These are phyloP conservation scores for Odontophorus gujanensis DNA, from an alignment of 2,113 vertebrate species.

Conservation along the genomic window DNA sequence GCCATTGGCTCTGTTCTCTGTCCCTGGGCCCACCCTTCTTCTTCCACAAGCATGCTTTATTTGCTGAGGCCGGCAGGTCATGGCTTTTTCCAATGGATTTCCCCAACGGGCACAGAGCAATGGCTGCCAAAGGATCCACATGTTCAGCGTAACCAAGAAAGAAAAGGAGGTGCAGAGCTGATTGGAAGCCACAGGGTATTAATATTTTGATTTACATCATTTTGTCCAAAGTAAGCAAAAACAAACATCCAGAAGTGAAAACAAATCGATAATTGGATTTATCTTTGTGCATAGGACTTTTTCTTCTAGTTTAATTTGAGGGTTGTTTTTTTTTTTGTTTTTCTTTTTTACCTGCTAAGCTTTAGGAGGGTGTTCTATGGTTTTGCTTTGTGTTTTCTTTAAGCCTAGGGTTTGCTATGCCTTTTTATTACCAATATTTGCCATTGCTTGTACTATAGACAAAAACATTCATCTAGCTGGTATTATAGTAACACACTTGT, in stretches of 20 bases:
- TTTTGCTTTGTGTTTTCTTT: neutral
- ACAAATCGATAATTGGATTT: slow-evolving; percentile 37
- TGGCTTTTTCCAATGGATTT: neutral
- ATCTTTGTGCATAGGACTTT: neutral
- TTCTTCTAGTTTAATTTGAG: neutral
- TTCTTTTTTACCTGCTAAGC: neutral
- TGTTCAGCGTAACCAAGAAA: neutral
- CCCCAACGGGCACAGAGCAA: rapidly evolving
- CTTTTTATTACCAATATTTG: slow-evolving; percentile 29
- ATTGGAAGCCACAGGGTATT: slow-evolving; percentile 32
- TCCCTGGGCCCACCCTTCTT: neutral
- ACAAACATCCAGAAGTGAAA: slow-evolving; percentile 73
- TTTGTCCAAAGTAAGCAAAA: slow-evolving; percentile 50
- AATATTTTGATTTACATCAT: slow-evolving; percentile 59
- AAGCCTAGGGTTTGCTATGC: neutral
- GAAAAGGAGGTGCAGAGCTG: slow-evolving; percentile 36
- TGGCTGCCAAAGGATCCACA: neutral
- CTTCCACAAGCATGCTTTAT: neutral
- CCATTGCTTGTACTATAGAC: slow-evolving; percentile 58
- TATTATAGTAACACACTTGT: slow-evolving; percentile 72
- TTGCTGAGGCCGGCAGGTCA: rapidly evolving
- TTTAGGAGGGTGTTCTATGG: neutral
- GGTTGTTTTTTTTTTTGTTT: neutral
- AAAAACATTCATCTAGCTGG: slow-evolving; percentile 69
- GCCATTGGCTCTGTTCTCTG: neutral